These are phyloP conservation scores for Lycaon pictus DNA, from an alignment of 2,113 vertebrate genomes.

Conservation along the genomic window DNA sequence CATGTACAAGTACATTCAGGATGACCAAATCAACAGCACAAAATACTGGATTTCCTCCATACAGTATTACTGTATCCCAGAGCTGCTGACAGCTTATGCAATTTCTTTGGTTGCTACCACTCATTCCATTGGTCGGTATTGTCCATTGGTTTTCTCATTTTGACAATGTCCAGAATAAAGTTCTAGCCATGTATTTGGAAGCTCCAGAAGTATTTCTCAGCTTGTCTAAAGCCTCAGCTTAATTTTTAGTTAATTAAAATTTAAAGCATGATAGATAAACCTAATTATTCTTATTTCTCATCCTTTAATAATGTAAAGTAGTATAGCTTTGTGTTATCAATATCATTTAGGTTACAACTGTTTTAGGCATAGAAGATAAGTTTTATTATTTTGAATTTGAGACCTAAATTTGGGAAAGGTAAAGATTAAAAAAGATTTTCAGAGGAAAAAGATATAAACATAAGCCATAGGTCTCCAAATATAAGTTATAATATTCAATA, in stretches of 20 bases:
- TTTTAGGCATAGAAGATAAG: background rate
- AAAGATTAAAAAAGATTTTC: background rate
- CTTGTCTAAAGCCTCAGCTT: conserved; percentile 91
- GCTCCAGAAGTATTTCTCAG: conserved; percentile 95
- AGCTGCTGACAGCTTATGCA: conserved; percentile 92
- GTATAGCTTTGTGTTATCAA: background rate
- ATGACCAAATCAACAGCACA: conserved; percentile 96
- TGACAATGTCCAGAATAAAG: conserved; percentile 96
- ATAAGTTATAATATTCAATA: background rate
- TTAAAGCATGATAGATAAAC: background rate
- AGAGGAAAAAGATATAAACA: background rate
- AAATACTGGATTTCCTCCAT: conserved; percentile 96
- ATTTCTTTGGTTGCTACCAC: conserved; percentile 95
- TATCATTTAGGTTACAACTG: background rate
- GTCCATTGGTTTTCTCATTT: conserved; percentile 97
- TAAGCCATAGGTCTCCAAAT: background rate
- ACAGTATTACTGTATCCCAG: conserved; percentile 96
- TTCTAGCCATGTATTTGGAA: conserved; percentile 95
- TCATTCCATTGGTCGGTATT: conserved; percentile 96
- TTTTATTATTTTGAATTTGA: background rate
- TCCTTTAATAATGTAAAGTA: background rate
- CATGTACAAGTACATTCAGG: conserved; percentile 93
- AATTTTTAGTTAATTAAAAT: conserved; percentile 41
- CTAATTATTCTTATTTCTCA: background rate
- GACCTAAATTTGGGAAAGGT: background rate